Percentiles rank a stretch among this genome's conserved stretches.
phyloP scores from a whole-genome alignment of 2,797 vertebrate genomes.

The Enteromius viviparus region DNA sequence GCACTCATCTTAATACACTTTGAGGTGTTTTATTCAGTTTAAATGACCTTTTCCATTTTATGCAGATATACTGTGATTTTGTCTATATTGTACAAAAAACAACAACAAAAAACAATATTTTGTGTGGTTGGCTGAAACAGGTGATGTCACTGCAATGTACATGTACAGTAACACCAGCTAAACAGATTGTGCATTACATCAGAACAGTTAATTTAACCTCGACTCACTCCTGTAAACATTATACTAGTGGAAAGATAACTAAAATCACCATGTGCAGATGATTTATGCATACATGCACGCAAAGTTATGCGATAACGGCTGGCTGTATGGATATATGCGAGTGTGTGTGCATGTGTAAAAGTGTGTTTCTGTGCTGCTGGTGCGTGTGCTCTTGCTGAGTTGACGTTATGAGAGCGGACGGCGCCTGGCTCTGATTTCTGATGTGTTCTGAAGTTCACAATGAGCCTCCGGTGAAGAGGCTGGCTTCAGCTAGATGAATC shows the following conservation, averaged over 20 bases:
- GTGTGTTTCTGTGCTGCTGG: constrained; percentile 49
- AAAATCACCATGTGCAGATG: not conserved
- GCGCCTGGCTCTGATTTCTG: constrained; percentile 78
- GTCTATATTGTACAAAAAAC: not conserved
- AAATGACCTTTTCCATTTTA: not conserved
- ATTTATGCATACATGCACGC: constrained; percentile 2
- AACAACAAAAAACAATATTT: not conserved
- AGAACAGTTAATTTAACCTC: not conserved
- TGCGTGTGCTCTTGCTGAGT: constrained; percentile 53
- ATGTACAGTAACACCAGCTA: not conserved
- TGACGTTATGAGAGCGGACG: constrained; percentile 79
- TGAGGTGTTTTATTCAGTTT: not conserved
- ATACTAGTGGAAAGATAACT: constrained; percentile 10
- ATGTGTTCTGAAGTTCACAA: constrained; percentile 88
- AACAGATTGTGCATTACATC: constrained; percentile 10
- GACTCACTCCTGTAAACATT: not conserved
- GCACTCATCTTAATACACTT: not conserved
- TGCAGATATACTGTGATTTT: not conserved
- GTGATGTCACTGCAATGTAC: constrained; percentile 6
- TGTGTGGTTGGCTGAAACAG: not conserved
- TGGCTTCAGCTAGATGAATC: constrained; percentile 69
- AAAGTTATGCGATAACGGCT: not conserved
- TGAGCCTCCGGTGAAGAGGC: constrained; percentile 83
- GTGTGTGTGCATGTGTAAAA: constrained; percentile 38
- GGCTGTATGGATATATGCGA: constrained; percentile 1